Evolutionary conservation across 2,113 vertebrate species (phyloP).

Genomic region (Bungarus multicinctus): DNA sequence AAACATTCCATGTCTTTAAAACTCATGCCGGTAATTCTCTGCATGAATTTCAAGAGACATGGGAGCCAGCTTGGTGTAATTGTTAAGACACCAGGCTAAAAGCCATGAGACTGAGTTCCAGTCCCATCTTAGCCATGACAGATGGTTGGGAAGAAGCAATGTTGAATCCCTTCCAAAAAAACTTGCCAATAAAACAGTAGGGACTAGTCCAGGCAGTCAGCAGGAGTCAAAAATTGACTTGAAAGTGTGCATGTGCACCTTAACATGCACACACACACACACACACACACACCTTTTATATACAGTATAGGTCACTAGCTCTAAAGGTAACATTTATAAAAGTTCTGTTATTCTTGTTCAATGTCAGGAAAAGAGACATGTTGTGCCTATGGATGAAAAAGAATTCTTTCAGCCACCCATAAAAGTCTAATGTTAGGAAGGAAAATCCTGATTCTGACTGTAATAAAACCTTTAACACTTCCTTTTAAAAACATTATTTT

Average conservation of each 20-base stretch:
- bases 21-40: background rate
- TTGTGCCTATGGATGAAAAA: background rate
- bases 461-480: background rate
- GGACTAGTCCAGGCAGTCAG: background rate
- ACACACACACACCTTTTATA: background rate
- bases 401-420: background rate
- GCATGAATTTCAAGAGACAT: background rate
- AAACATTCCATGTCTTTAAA: background rate
- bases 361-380: background rate
- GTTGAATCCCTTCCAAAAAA: background rate
- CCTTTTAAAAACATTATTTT: background rate
- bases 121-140: background rate
- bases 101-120: background rate
- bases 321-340: background rate
- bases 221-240: background rate
- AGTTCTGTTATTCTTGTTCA: background rate
- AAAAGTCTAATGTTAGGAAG: background rate
- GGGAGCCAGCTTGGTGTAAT: background rate
- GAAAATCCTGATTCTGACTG: background rate
- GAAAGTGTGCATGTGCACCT: background rate
- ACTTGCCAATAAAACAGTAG: background rate
- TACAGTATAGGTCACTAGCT: background rate
- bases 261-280: background rate
- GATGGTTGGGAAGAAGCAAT: background rate
- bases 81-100: background rate